These are phyloP conservation scores for Drosophila suboccidentalis DNA, from an alignment of 2,888 invertebrate genomes.

Conservation along the genomic window DNA sequence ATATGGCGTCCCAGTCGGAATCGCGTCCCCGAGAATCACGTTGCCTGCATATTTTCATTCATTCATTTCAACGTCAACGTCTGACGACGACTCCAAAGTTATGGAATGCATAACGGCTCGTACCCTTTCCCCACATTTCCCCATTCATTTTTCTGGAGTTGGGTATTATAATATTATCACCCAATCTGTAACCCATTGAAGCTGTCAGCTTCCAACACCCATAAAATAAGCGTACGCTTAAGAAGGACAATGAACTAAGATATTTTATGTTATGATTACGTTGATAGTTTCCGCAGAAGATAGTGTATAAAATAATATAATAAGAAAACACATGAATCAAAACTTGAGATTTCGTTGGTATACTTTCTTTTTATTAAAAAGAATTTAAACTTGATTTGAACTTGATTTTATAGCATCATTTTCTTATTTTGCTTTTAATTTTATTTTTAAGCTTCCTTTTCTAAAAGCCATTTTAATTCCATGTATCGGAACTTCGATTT, in stretches of 20 bases:
- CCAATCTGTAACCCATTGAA: slow-evolving; percentile 9
- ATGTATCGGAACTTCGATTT: too few species aligned
- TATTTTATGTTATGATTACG: background rate
- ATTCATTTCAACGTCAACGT: slow-evolving; percentile 81
- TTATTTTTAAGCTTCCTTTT: too few species aligned
- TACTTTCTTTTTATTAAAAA: background rate
- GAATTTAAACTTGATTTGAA: background rate
- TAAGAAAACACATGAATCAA: too few species aligned
- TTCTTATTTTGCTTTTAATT: too few species aligned
- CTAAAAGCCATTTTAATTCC: too few species aligned
- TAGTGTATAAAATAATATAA: background rate
- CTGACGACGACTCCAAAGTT: slow-evolving; percentile 74
- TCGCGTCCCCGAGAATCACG: slow-evolving; percentile 69
- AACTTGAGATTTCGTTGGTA: too few species aligned
- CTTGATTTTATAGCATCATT: too few species aligned
- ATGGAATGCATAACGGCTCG: slow-evolving; percentile 80
- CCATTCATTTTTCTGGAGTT: background rate
- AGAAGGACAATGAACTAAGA: slow-evolving; percentile 11
- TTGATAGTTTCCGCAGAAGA: background rate
- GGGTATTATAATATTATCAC: slow-evolving; percentile 28
- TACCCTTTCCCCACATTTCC: background rate
- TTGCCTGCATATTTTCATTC: slow-evolving; percentile 81
- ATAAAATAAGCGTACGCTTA: slow-evolving; percentile 2
- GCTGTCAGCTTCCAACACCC: background rate
- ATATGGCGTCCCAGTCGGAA: slow-evolving; percentile 53